These are phyloP conservation scores for Muricea muricata DNA, from an alignment of 92 coral and sea anemone genomes.

Conservation along the genomic window DNA sequence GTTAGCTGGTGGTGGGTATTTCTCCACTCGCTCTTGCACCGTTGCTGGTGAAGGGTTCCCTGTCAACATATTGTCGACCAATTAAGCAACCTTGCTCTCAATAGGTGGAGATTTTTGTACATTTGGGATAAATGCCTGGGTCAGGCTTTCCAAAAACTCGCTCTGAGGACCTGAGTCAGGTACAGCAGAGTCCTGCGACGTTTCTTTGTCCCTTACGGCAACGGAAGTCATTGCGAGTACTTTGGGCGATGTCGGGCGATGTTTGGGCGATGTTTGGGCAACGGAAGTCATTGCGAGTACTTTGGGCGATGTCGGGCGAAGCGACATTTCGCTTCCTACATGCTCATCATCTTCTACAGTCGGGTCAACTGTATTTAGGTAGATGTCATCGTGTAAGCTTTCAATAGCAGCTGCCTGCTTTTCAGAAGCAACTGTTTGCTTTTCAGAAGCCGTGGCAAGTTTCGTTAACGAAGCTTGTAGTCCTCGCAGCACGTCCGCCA, in stretches of 20 bases:
- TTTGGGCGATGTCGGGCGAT: slow-evolving; percentile 33
- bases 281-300: slow-evolving; percentile 55
- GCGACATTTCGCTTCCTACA: background rate
- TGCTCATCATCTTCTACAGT: slow-evolving; percentile 8
- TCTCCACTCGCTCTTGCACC: slow-evolving; percentile 2
- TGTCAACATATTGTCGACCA: no score
- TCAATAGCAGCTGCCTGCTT: no score
- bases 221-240: slow-evolving; percentile 55
- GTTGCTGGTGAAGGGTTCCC: no score
- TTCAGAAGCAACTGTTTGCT: no score
- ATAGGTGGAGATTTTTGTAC: no score
- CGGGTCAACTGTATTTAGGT: slow-evolving; percentile 13
- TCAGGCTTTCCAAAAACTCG: slow-evolving; percentile 48
- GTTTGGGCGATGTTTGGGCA: no score
- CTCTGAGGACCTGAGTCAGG: slow-evolving; percentile 26
- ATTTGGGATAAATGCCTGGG: no score
- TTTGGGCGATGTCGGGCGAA: slow-evolving; percentile 42
- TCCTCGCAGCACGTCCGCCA: slow-evolving; percentile 40
- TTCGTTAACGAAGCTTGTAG: slow-evolving; percentile 37
- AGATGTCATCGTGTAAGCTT: slow-evolving; percentile 43
- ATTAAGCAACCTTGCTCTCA: no score
- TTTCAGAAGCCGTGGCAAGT: slow-evolving; percentile 22
- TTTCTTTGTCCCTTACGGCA: background rate
- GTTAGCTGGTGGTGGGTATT: slow-evolving; percentile 29
- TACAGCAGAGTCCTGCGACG: no score